Evolutionary conservation across 2,797 vertebrate genomes (phyloP), one percentile per base, ranked within the genome.

Genomic region (Eleutherodactylus coqui): DNA sequence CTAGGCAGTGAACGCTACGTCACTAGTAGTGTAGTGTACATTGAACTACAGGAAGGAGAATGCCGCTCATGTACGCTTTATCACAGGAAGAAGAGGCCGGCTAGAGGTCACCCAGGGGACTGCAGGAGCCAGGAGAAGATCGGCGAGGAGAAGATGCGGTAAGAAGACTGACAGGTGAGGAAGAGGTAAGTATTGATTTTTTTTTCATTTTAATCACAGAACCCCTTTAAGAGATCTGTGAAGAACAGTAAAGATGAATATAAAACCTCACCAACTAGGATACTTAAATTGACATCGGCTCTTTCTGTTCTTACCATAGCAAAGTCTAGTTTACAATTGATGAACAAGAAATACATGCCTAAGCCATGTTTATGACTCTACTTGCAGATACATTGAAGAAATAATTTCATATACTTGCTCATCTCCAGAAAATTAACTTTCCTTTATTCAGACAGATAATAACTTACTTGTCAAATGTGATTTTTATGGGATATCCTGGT

Each of bases 401-500:
- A 38, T 69, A 69, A 21, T 34, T 5, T 62, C 29, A 34, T 34
- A 34, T 64, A 17, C 29, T 34, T 67, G 5, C 27, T 62, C 4
- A 32, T 29, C 3, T 69, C 21, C 3, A 5, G 36, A 41, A 36
- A 43, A 41, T 43, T 0, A 41, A 24, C 14, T 24, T 13, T 41
- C 36, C 21, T 16, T 45, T 27, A 24, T 13, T 73, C 41, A 73
- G 38, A 41, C 34, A 69, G 3, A 38, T 24, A 24, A 38, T 41
- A 55, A 67, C 80, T 53, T 88, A 99, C 98, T 98, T 99, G 96
- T 99, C 97, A 11, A 99, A 99, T 41, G 98, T 99, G 93, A 99
- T 99, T 94, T 99, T 99, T 95, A 99, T 99, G 88, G 98, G 97
- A 90, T 98, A 99, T 89, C 98, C 98, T 0, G 98, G 98, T 90